Evolutionary conservation across 2,888 invertebrate species (phyloP).

Genomic region (Molorchus minor): DNA sequence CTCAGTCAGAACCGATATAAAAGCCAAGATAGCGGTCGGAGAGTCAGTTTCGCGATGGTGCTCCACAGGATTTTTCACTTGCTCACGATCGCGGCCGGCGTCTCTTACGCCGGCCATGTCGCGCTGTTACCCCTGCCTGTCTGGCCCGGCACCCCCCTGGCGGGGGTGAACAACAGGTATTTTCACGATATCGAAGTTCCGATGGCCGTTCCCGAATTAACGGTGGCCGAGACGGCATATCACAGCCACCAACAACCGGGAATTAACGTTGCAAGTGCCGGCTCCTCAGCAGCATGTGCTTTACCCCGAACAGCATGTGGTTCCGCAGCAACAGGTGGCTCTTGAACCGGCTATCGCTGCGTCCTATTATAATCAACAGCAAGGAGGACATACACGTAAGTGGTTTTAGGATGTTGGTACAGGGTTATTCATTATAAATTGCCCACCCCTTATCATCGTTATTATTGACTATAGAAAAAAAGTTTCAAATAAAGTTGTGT

Average conservation of each 20-base stretch:
- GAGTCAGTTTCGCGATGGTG: slow-evolving; percentile 32
- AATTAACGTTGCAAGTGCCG: no score
- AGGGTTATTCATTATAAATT: no score
- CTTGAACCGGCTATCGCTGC: not conserved
- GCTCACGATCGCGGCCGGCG: slow-evolving; percentile 16
- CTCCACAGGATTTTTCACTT: slow-evolving; percentile 33
- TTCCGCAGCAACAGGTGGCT: no score
- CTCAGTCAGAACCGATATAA: slow-evolving; percentile 24
- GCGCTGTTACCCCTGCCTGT: slow-evolving; percentile 2
- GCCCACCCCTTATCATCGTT: no score
- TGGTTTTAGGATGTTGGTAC: no score
- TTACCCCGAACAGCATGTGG: no score
- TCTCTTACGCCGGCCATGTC: slow-evolving; percentile 6
- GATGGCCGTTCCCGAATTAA: not conserved
- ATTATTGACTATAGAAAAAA: no score
- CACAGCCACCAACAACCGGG: not conserved
- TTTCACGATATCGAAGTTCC: slow-evolving; percentile 3
- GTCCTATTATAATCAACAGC: no score
- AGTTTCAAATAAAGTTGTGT: no score
- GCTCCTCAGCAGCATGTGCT: no score
- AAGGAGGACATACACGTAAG: no score
- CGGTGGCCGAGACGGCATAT: not conserved
- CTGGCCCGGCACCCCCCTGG: not conserved
- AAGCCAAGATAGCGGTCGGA: slow-evolving; percentile 15
- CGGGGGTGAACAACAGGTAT: not conserved